phyloP scores from a whole-genome alignment of 2,797 vertebrate genomes.

The Hirundo rustica region DNA sequence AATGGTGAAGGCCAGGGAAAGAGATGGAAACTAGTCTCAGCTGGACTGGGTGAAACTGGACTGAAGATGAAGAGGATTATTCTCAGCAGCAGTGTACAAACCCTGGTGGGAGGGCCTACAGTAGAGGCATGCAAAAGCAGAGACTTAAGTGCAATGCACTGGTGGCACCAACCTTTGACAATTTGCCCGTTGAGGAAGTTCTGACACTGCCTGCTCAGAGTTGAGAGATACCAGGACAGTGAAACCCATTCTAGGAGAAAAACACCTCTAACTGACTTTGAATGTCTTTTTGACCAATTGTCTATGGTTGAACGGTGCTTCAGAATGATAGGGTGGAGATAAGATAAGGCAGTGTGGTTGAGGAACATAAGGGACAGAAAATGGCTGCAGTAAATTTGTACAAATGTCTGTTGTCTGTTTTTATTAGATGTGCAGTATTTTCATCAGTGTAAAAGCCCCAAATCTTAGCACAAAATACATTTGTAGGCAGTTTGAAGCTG shows the following conservation, averaged over 20 bases:
- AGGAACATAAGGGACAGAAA: background rate
- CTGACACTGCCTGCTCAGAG: background rate
- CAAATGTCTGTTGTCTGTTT: background rate
- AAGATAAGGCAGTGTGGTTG: background rate
- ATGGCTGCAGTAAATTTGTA: background rate
- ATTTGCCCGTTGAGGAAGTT: background rate
- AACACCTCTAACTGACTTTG: background rate
- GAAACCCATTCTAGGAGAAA: background rate
- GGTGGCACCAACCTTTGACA: background rate
- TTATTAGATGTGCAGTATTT: background rate
- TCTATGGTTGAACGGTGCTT: background rate
- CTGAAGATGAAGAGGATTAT: background rate
- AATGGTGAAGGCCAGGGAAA: background rate
- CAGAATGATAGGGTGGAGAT: fast-evolving
- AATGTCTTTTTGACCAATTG: background rate
- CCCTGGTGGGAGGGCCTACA: background rate
- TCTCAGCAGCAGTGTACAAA: background rate
- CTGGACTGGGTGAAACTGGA: background rate
- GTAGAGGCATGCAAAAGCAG: background rate
- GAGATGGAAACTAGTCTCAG: background rate
- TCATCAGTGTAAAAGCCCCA: background rate
- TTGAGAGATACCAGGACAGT: background rate
- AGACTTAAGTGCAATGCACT: background rate
- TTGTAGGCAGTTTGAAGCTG: background rate
- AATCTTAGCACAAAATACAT: background rate